phyloP scores from a whole-genome alignment of 2,797 vertebrate genomes.

The Aplochiton taeniatus region DNA sequence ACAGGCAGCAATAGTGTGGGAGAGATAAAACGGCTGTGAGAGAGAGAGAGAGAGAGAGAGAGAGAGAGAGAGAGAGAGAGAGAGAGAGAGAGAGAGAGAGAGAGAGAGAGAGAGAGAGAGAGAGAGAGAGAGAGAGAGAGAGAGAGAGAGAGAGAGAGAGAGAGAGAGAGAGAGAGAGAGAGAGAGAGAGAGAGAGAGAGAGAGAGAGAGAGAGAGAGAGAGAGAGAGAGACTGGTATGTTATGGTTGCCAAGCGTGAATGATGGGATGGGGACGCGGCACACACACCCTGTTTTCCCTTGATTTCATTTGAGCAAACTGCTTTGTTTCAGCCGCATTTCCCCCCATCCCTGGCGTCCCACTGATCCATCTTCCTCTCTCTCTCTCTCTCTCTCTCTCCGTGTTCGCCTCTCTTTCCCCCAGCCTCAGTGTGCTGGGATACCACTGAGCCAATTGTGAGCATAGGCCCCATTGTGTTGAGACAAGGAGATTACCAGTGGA shows the following conservation, averaged over 20 bases:
- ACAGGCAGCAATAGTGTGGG: no score
- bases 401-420: background rate
- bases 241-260: conserved; percentile 10
- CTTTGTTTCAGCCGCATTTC: conserved; percentile 38
- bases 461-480: conserved; percentile 48
- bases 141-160: no score
- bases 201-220: background rate
- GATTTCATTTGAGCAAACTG: conserved; percentile 56
- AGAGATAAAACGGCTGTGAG: no score
- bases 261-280: conserved; percentile 31
- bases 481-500: conserved; percentile 37
- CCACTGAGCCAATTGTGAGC: conserved; percentile 49
- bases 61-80: no score
- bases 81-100: no score
- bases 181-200: no score
- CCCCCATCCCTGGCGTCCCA: conserved; percentile 9
- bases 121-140: no score
- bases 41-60: no score
- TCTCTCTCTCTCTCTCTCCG: background rate
- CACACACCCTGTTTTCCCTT: conserved; percentile 28
- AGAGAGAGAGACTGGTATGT: background rate
- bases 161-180: no score
- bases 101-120: no score
- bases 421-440: conserved; percentile 52
- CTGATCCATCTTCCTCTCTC: conserved; percentile 17